Conservation (phyloP, 2,113 vertebrate species). For the Egretta garzetta region DNA sequence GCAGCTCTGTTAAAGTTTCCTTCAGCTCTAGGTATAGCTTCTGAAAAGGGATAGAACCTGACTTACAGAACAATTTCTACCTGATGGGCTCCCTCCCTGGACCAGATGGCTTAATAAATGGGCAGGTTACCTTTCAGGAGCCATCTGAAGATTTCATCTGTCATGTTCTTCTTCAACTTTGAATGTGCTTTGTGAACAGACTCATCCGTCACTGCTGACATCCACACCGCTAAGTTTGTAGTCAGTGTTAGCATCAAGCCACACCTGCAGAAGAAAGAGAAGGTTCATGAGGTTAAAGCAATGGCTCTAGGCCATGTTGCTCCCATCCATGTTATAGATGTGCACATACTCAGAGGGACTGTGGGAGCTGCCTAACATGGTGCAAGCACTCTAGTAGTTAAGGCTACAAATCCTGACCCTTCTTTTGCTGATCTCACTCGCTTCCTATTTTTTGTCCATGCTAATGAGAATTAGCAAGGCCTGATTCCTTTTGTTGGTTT, state of each 20-base stretch:
- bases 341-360: neutral
- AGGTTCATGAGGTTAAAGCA: neutral
- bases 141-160: slow-evolving; percentile 47
- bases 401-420: neutral
- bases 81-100: neutral
- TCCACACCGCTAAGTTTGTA: slow-evolving; percentile 92
- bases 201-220: slow-evolving; percentile 90
- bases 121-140: slow-evolving; percentile 33
- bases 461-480: neutral
- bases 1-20: neutral
- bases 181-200: slow-evolving; percentile 85
- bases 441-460: neutral
- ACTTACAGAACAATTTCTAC: neutral
- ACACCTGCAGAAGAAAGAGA: slow-evolving; percentile 74
- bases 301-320: neutral
- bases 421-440: neutral
- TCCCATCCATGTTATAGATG: neutral
- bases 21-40: neutral
- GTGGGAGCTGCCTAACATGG: neutral
- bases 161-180: slow-evolving; percentile 49
- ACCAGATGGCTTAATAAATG: neutral
- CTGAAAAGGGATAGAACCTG: neutral
- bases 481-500: neutral
- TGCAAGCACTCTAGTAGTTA: neutral
- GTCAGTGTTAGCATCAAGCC: slow-evolving; percentile 92